phyloP scores from a whole-genome alignment of 2,888 invertebrate genomes.

The Lasius platythorax region DNA sequence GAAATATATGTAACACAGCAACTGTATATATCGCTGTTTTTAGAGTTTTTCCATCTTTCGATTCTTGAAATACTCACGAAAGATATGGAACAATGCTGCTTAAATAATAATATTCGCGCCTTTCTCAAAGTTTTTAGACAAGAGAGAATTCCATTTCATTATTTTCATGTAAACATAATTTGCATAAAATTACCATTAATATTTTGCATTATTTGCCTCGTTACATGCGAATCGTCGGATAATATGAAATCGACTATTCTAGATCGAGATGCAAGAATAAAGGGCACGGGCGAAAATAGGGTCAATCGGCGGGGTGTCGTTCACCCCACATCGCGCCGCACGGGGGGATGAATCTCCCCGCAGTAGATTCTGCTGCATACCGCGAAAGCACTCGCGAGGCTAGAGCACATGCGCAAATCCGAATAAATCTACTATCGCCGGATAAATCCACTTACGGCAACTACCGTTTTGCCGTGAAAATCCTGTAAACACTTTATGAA shows the following conservation, averaged over 20 bases:
- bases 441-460: constrained; percentile 62
- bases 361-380: constrained; percentile 34
- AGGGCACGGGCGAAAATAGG: constrained; percentile 56
- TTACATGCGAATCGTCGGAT: background rate
- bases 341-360: constrained; percentile 27
- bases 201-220: background rate
- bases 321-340: constrained; percentile 55
- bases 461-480: constrained; percentile 50
- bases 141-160: background rate
- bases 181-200: constrained; percentile 2
- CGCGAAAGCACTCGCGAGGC: constrained; percentile 51
- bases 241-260: constrained; percentile 34
- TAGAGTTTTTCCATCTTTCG: background rate
- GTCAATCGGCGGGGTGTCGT: constrained; percentile 66
- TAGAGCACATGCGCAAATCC: constrained; percentile 43
- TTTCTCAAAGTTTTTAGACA: background rate
- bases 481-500: constrained; percentile 59
- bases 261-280: constrained; percentile 54
- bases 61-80: background rate
- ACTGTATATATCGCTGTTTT: background rate
- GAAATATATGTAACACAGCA: constrained; percentile 8
- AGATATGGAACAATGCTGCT: background rate
- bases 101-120: background rate
- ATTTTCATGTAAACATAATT: background rate
- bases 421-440: constrained; percentile 66